Evolutionary conservation across 2,888 invertebrate genomes (phyloP).

Genomic region (Coronaproctus castanopsis): DNA sequence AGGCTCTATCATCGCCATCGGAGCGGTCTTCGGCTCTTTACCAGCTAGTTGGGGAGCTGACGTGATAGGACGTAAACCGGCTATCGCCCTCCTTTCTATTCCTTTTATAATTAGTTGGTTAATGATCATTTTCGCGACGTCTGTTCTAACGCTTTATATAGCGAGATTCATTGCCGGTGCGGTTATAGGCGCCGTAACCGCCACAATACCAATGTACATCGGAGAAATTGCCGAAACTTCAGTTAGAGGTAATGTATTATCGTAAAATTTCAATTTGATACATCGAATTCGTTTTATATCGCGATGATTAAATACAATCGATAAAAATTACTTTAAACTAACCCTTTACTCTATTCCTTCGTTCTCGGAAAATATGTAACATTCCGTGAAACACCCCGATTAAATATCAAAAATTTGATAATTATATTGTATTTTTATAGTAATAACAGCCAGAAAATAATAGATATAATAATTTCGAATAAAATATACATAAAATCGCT

Average conservation of each 20-base stretch:
- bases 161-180: slow-evolving; percentile 60
- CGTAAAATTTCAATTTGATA: no score
- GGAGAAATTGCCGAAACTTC: slow-evolving; percentile 70
- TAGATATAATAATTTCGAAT: no score
- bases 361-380: no score
- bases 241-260: slow-evolving; percentile 38
- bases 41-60: slow-evolving; percentile 47
- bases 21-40: slow-evolving; percentile 46
- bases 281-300: no score
- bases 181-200: slow-evolving; percentile 51
- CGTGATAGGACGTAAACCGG: slow-evolving; percentile 44
- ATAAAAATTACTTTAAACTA: no score
- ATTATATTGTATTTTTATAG: no score
- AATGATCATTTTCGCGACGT: slow-evolving; percentile 44
- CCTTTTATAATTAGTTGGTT: slow-evolving; percentile 50
- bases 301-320: no score
- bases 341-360: no score
- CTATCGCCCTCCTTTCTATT: slow-evolving; percentile 40
- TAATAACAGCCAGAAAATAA: no score
- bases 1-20: slow-evolving; percentile 46
- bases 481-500: no score
- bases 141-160: slow-evolving; percentile 39
- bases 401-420: no score
- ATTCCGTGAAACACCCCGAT: no score
- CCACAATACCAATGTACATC: slow-evolving; percentile 71